These are phyloP conservation scores for Caretta caretta DNA, from an alignment of 2,113 vertebrate species.

Conservation along the genomic window DNA sequence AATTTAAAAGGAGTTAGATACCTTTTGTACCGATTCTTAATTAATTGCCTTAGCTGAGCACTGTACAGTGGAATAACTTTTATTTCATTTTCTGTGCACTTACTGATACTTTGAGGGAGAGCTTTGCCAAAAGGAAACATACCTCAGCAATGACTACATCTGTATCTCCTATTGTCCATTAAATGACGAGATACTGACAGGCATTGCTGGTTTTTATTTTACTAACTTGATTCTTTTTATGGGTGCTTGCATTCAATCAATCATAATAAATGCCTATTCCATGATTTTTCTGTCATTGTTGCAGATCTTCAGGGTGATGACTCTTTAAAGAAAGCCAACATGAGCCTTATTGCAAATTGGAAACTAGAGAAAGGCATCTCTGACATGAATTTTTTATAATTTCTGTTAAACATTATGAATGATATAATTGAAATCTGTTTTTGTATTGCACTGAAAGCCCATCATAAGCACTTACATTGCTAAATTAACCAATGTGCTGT, in stretches of 20 bases:
- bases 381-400: conserved; percentile 16
- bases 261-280: neutral
- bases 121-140: neutral
- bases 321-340: neutral
- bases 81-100: neutral
- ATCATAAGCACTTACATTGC: conserved; percentile 21
- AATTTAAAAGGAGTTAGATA: conserved; percentile 11
- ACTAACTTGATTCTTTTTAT: conserved; percentile 12
- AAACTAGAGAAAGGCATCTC: conserved; percentile 19
- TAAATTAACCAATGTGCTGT: conserved; percentile 41
- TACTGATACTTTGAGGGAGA: neutral
- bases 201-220: neutral
- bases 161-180: conserved; percentile 11
- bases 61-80: neutral
- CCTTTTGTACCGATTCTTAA: conserved; percentile 50
- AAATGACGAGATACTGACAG: neutral
- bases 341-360: neutral
- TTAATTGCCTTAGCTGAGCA: conserved; percentile 38
- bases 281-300: neutral
- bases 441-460: conserved; percentile 24
- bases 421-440: conserved; percentile 16
- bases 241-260: neutral
- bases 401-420: neutral
- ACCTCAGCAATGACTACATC: neutral
- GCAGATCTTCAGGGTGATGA: neutral